Percentiles rank a stretch among this genome's conserved stretches.
These are phyloP conservation scores for Clavelina lepadiformis DNA, from an alignment of 23 tunicate genomes.

Conservation along the genomic window DNA sequence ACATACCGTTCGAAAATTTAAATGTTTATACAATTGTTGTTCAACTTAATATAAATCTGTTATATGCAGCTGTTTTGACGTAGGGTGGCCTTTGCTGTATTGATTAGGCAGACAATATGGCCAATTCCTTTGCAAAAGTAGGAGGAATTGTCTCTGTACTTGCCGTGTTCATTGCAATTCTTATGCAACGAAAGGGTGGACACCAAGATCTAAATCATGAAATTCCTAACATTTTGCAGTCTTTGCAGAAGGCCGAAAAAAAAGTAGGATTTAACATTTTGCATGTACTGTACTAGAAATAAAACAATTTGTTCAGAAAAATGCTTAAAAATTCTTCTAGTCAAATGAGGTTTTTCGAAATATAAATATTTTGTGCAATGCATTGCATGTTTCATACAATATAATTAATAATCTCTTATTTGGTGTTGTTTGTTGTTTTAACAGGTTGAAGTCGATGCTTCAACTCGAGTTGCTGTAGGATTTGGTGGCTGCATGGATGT, in stretches of 20 bases:
- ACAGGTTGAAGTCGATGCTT: constrained; percentile 44
- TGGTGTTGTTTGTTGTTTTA: too few species aligned
- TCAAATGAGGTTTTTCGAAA: too few species aligned
- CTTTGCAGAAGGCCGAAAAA: constrained; percentile 59
- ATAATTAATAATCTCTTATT: too few species aligned
- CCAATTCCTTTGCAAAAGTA: constrained; percentile 13
- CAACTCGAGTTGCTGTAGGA: constrained; percentile 59
- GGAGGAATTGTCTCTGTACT: constrained; percentile 20
- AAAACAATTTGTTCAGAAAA: too few species aligned
- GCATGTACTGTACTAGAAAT: neutral
- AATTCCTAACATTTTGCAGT: constrained; percentile 53
- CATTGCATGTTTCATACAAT: too few species aligned
- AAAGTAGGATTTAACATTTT: constrained; percentile 23
- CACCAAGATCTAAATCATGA: constrained; percentile 16
- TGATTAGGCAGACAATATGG: constrained; percentile 12
- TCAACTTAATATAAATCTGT: too few species aligned
- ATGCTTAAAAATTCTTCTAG: too few species aligned
- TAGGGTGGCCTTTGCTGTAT: too few species aligned
- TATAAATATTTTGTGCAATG: too few species aligned
- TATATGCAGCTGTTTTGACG: too few species aligned
- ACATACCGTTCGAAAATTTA: too few species aligned
- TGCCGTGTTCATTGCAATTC: constrained; percentile 20
- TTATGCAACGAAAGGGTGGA: constrained; percentile 1
- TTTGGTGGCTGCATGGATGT: constrained; percentile 96
- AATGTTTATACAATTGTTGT: too few species aligned